A percentile compares a stretch with the other conserved stretches of the same genome.
These are phyloP conservation scores for Gymnoscelis rufifasciata DNA, from an alignment of 2,888 invertebrate species.

Conservation along the genomic window DNA sequence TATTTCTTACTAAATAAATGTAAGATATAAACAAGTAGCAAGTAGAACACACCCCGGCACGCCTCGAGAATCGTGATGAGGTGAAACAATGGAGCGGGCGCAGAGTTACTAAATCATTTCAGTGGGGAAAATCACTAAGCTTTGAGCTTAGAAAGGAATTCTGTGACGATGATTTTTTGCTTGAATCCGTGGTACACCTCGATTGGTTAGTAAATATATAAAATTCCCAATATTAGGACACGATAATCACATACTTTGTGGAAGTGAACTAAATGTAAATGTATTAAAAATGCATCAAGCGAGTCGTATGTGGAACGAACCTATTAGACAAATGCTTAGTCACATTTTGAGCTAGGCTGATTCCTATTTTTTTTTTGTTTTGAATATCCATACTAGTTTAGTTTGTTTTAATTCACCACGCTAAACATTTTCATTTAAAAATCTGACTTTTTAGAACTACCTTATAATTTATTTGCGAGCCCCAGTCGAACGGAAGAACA, in stretches of 20 bases:
- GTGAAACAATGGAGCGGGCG: conserved; percentile 47
- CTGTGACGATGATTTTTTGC: conserved; percentile 18
- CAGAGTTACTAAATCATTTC: conserved; percentile 53
- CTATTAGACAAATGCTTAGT: conserved; percentile 41
- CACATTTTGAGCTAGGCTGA: too few species aligned
- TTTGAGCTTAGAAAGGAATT: conserved; percentile 34
- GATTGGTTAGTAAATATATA: too few species aligned
- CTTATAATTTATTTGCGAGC: too few species aligned
- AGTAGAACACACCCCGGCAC: conserved; percentile 32
- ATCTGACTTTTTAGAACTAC: too few species aligned
- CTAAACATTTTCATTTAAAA: too few species aligned
- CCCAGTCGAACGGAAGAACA: too few species aligned
- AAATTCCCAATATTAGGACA: too few species aligned
- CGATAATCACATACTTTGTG: neutral
- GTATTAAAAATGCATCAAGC: conserved; percentile 9
- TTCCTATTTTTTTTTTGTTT: too few species aligned
- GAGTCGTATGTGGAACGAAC: conserved; percentile 30
- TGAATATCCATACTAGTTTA: too few species aligned
- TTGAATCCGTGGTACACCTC: too few species aligned
- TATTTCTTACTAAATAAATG: too few species aligned
- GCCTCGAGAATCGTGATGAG: conserved; percentile 54
- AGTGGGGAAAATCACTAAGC: conserved; percentile 50
- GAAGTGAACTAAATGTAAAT: neutral
- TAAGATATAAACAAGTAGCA: conserved; percentile 10
- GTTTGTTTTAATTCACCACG: too few species aligned